A percentile compares a stretch with the other conserved stretches of the same genome.
Conservation (phyloP, 92 coral and sea anemone species). For the Paramuricea clavata region DNA sequence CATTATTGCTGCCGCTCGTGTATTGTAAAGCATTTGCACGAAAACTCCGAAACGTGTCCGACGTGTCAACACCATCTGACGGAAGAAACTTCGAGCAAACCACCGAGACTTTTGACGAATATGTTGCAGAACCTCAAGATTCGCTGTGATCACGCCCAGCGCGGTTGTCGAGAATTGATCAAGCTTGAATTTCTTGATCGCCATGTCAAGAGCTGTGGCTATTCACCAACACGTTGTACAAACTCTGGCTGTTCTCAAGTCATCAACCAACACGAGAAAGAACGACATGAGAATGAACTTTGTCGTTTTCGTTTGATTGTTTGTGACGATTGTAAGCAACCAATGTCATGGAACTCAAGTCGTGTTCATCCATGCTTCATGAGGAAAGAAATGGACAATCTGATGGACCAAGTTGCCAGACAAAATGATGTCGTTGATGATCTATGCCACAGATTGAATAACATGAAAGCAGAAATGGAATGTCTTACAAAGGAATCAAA, state of each 20-base stretch:
- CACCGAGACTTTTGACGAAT: slow-evolving; percentile 88
- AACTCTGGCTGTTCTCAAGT: slow-evolving; percentile 13
- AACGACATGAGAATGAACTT: slow-evolving; percentile 3
- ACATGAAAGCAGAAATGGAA: background rate
- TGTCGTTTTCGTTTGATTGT: slow-evolving; percentile 17
- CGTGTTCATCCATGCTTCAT: background rate
- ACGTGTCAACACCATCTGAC: slow-evolving; percentile 84
- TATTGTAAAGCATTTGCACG: slow-evolving; percentile 80
- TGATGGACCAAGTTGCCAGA: background rate
- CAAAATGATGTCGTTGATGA: background rate
- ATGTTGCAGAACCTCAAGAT: slow-evolving; percentile 79
- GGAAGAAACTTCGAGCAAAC: slow-evolving; percentile 90
- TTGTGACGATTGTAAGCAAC: background rate
- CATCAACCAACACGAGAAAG: background rate
- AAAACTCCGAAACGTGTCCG: slow-evolving; percentile 92
- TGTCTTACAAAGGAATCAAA: background rate
- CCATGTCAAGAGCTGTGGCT: slow-evolving; percentile 89
- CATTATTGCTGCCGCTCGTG: slow-evolving; percentile 77
- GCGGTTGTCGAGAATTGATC: slow-evolving; percentile 70
- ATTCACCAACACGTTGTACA: slow-evolving; percentile 70
- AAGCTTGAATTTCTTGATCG: slow-evolving; percentile 74
- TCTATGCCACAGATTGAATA: background rate
- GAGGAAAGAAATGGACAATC: slow-evolving; percentile 1
- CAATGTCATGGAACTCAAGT: background rate
- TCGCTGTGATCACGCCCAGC: slow-evolving; percentile 71